These are phyloP conservation scores for Eremophila alpestris DNA, from an alignment of 2,797 vertebrate genomes.

Conservation along the genomic window DNA sequence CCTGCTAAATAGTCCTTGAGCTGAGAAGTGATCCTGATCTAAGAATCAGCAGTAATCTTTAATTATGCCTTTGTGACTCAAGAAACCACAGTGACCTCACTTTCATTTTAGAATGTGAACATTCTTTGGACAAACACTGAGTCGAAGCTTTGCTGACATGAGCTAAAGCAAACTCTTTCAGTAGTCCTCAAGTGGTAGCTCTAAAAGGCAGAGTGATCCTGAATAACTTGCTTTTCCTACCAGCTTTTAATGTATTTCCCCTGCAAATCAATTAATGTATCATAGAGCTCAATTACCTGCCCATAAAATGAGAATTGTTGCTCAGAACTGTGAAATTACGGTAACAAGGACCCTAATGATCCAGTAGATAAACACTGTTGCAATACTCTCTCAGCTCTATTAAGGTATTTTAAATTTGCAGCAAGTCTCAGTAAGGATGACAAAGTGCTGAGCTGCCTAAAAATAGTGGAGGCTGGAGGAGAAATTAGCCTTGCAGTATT, in stretches of 20 bases:
- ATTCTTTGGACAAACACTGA: not conserved
- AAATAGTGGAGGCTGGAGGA: not conserved
- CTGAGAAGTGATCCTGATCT: not conserved
- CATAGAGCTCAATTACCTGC: not conserved
- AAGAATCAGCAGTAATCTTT: not conserved
- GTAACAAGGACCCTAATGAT: not conserved
- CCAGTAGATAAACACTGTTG: not conserved
- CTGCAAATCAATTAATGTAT: not conserved
- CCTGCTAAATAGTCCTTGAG: not conserved
- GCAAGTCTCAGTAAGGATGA: not conserved
- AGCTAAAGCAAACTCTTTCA: not conserved
- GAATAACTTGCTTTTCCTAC: not conserved
- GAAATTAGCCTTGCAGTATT: not conserved
- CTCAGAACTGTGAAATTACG: not conserved
- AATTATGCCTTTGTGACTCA: not conserved
- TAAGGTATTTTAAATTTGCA: not conserved
- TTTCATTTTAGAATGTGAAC: not conserved
- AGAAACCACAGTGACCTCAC: not conserved
- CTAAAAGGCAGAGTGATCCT: not conserved
- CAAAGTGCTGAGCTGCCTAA: not conserved
- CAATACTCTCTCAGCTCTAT: not conserved
- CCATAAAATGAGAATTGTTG: not conserved
- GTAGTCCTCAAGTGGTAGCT: not conserved
- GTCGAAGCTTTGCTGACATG: not conserved
- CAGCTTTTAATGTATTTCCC: not conserved